phyloP scores from a whole-genome alignment of 2,797 vertebrate genomes.

The Siniperca obscura region DNA sequence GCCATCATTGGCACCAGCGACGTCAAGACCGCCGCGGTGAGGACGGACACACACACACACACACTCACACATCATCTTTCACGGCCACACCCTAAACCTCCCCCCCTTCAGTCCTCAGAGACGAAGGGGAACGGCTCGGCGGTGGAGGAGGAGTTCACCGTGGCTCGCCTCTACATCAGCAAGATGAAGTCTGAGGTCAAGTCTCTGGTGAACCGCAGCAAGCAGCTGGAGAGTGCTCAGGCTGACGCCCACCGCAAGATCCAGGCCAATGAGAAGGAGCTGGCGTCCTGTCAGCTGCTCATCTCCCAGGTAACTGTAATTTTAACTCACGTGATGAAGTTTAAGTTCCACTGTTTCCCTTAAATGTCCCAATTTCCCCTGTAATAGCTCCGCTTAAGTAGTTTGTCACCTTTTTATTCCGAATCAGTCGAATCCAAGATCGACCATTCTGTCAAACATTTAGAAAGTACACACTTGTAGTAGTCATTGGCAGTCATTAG shows the following conservation, averaged over 20 bases:
- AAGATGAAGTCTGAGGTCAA: slow-evolving; percentile 96
- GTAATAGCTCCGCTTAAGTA: too few species aligned
- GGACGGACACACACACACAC: slow-evolving; percentile 15
- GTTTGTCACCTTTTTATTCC: too few species aligned
- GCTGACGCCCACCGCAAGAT: slow-evolving; percentile 91
- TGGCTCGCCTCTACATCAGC: slow-evolving; percentile 92
- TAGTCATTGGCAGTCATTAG: too few species aligned
- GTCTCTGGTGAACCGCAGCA: slow-evolving; percentile 92
- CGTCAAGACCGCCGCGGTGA: slow-evolving; percentile 85
- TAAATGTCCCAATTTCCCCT: too few species aligned
- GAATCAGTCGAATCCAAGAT: too few species aligned
- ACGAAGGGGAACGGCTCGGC: slow-evolving; percentile 84
- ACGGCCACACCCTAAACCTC: not conserved
- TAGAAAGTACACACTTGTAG: too few species aligned
- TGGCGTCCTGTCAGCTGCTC: slow-evolving; percentile 92
- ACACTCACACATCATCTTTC: not conserved
- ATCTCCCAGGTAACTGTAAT: slow-evolving; percentile 87
- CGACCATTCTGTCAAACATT: too few species aligned
- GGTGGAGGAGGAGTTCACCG: slow-evolving; percentile 95
- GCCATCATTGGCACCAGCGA: slow-evolving; percentile 90
- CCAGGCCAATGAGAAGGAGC: slow-evolving; percentile 91
- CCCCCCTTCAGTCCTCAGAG: slow-evolving; percentile 64
- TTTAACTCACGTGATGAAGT: too few species aligned
- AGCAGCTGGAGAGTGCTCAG: slow-evolving; percentile 91
- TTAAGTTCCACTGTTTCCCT: too few species aligned